Conservation (phyloP, 2,888 invertebrate genomes). For the Bembecia ichneumoniformis region DNA sequence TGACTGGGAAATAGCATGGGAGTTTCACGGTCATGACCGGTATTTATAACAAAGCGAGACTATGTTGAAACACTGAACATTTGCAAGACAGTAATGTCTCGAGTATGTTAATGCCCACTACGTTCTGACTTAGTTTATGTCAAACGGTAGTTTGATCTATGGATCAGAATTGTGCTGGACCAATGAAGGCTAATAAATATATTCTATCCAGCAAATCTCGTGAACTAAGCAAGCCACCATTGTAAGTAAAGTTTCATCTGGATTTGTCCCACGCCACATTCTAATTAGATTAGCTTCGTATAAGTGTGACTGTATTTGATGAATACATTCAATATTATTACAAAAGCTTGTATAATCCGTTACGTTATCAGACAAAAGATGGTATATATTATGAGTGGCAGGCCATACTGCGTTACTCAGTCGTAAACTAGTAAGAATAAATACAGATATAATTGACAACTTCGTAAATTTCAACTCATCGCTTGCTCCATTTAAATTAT, state of each 20-base stretch:
- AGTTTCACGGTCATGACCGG: slow-evolving; percentile 27
- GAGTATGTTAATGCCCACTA: slow-evolving; percentile 36
- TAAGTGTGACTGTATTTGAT: background rate
- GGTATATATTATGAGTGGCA: too few species aligned
- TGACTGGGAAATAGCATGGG: slow-evolving; percentile 10
- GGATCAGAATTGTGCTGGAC: background rate
- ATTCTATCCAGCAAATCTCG: background rate
- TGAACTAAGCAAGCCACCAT: background rate
- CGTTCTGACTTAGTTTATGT: slow-evolving; percentile 12
- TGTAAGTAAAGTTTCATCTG: background rate
- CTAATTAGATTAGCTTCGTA: background rate
- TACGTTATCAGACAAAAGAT: too few species aligned
- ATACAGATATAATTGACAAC: too few species aligned
- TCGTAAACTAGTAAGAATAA: too few species aligned
- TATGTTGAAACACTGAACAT: slow-evolving; percentile 44
- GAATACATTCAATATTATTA: too few species aligned
- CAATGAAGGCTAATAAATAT: background rate
- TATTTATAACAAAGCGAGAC: slow-evolving; percentile 42
- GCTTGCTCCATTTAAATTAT: too few species aligned
- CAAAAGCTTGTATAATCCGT: too few species aligned
- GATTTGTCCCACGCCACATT: background rate
- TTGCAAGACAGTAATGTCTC: slow-evolving; percentile 37
- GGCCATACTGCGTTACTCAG: too few species aligned
- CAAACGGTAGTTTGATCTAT: background rate
- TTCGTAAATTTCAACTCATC: too few species aligned